Percentiles rank a stretch among this genome's conserved stretches.
These are phyloP conservation scores for Entomyzon cyanotis DNA, from an alignment of 2,113 vertebrate genomes.

Conservation along the genomic window DNA sequence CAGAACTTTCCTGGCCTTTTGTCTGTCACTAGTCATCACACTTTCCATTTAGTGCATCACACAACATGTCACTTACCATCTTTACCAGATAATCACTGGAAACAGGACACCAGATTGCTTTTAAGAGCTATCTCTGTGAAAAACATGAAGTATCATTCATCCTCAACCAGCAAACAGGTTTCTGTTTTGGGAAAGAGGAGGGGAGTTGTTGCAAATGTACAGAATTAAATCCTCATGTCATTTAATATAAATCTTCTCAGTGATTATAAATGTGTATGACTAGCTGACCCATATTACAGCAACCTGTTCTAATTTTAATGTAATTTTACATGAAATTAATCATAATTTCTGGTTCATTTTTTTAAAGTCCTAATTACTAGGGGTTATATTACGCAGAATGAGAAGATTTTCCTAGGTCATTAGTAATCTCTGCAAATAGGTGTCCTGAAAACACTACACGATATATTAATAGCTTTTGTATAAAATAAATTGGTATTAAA, in stretches of 20 bases:
- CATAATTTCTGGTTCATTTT: background rate
- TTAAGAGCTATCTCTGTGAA: background rate
- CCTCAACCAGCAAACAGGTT: rapidly evolving
- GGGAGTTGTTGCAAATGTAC: background rate
- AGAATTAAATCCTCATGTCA: background rate
- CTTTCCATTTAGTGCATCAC: background rate
- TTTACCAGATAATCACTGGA: background rate
- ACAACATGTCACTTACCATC: background rate
- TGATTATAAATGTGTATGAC: background rate
- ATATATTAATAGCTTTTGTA: background rate
- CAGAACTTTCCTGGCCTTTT: background rate
- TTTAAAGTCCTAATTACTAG: background rate
- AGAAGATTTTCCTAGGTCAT: background rate
- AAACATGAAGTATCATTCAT: background rate
- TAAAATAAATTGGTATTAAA: background rate
- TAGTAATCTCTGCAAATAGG: background rate
- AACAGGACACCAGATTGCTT: background rate
- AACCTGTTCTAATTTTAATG: slow-evolving; percentile 3
- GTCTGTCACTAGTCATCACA: background rate
- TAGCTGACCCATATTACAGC: background rate
- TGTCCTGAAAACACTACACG: background rate
- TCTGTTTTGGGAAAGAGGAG: background rate
- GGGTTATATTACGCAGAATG: rapidly evolving
- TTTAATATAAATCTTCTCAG: slow-evolving; percentile 33
- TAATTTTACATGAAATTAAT: slow-evolving; percentile 6